Evolutionary conservation across 2,797 vertebrate genomes (phyloP), one percentile per base, ranked within the genome.

Genomic region (Fringilla coelebs): DNA sequence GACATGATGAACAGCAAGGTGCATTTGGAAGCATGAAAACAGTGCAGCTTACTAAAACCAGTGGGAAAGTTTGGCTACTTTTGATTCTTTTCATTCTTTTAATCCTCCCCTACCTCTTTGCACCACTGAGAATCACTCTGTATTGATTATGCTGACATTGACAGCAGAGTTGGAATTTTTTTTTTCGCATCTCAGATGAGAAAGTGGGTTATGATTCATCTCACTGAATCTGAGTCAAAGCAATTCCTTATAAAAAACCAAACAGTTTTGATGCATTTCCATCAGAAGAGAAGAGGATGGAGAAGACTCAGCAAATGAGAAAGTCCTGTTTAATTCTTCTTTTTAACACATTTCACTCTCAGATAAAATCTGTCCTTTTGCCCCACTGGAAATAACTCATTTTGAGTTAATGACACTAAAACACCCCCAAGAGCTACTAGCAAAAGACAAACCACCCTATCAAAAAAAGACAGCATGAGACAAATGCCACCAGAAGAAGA

Each of bases 171-270:
- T 77, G 84, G 92, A 95, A 84, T 79, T 92, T 95, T 89, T 78
- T 87, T 75, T 38, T 60, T 68, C 78, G 34, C 88, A 88, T 97
- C 91, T 97, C 79, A 73, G 96, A 97, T 96, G 95, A 98, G 97
- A 98, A 98, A 97, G 97, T 96, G 94, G 95, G 97, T 97, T 97
- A 98, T 98, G 97, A 98, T 97, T 98, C 97, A 98, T 97, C 95
- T 92, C 91, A 94, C 49, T 95, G 87, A 91, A 95, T 96, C 91
- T 98, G 97, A 98, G 96, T 98, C 97, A 98, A 98, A 98, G 95
- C 17, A 95, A 94, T 93, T 89, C 93, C 96, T 96, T 97, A 65
- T 58, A 71, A 87, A 89, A 95, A 93, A 29, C 16, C 81, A 78
- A 89, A 91, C n/a, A 91, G 83, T 96, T 97, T 83, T 94, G 93